phyloP scores from a whole-genome alignment of 1,140 invertebrate genomes.

The Streblospio benedicti region DNA sequence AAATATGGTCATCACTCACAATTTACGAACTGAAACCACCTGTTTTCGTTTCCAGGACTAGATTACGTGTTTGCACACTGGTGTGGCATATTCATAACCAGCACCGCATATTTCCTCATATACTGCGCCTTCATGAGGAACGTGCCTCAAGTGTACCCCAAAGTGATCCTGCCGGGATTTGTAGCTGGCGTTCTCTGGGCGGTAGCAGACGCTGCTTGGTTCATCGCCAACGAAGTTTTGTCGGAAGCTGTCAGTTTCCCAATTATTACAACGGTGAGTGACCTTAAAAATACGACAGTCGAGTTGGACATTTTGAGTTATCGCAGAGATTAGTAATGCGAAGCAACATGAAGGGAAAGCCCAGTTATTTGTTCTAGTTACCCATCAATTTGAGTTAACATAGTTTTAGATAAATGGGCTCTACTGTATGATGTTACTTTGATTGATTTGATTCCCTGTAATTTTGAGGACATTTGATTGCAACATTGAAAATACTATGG shows the following conservation, averaged over 20 bases:
- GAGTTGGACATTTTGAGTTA: background rate
- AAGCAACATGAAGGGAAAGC: background rate
- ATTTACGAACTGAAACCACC: too few species aligned
- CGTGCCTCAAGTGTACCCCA: conserved; percentile 42
- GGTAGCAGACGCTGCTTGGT: conserved; percentile 44
- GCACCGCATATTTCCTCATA: conserved; percentile 42
- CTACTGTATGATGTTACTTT: background rate
- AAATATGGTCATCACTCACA: too few species aligned
- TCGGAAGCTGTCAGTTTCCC: conserved; percentile 48
- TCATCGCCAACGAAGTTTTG: conserved; percentile 46
- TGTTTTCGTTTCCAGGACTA: conserved; percentile 33
- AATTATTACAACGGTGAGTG: conserved; percentile 36
- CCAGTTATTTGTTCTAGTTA: background rate
- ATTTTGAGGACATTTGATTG: too few species aligned
- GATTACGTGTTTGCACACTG: conserved; percentile 50
- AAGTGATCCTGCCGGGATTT: conserved; percentile 44
- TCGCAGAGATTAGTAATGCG: conserved; percentile 1
- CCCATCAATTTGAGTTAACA: background rate
- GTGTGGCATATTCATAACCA: conserved; percentile 45
- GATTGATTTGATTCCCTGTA: background rate
- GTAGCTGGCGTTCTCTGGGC: conserved; percentile 48
- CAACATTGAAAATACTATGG: too few species aligned
- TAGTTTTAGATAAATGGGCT: background rate
- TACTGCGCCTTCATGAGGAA: conserved; percentile 42
- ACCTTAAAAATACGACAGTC: background rate